phyloP scores from a whole-genome alignment of 1,140 invertebrate species.

The Dryas iulia region DNA sequence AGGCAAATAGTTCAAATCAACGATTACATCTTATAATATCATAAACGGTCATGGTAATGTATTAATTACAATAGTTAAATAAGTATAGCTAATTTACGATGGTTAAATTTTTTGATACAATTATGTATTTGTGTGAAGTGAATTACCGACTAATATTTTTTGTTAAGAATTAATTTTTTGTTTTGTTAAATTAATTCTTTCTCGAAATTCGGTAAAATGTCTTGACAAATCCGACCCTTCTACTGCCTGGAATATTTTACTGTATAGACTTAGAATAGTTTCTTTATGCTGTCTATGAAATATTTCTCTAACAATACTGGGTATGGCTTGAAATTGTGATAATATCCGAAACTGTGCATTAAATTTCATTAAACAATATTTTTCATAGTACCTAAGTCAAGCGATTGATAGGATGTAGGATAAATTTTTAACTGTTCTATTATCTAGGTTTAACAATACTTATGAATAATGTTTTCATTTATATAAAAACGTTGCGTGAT shows the following conservation, averaged over 20 bases:
- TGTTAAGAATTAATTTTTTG: background rate
- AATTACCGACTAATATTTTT: background rate
- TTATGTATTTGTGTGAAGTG: background rate
- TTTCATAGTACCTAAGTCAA: background rate
- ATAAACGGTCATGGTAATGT: too few species aligned
- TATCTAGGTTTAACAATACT: background rate
- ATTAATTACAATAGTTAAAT: background rate
- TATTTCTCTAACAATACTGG: background rate
- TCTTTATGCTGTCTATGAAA: background rate
- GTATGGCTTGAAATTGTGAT: background rate
- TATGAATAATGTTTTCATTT: background rate
- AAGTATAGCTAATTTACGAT: background rate
- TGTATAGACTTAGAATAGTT: too few species aligned
- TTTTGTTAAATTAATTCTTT: background rate
- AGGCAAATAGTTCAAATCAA: background rate
- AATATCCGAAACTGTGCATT: background rate
- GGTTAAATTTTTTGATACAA: background rate
- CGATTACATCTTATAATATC: background rate
- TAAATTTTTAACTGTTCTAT: background rate
- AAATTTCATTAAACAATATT: background rate
- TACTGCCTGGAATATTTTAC: background rate
- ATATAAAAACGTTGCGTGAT: background rate
- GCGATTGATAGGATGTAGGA: background rate
- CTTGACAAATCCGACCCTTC: background rate
- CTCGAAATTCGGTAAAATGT: background rate